phyloP scores from a whole-genome alignment of 1,140 invertebrate genomes.

The Monochamus saltuarius region DNA sequence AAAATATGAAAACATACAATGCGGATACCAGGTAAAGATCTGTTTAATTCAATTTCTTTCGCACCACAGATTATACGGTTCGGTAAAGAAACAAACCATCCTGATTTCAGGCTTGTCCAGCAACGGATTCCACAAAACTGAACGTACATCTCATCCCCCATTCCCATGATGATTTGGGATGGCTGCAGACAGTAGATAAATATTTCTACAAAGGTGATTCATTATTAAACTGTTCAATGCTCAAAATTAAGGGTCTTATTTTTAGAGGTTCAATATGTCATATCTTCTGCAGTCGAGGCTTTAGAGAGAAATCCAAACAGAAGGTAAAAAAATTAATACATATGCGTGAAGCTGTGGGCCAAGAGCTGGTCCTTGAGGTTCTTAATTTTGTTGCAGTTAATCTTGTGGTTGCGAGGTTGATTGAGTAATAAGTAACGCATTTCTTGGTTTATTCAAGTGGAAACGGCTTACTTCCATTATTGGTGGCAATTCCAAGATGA shows the following conservation, averaged over 20 bases:
- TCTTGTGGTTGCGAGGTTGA: too few species aligned
- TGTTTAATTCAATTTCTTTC: too few species aligned
- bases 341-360: too few species aligned
- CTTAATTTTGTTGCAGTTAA: too few species aligned
- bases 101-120: conserved; percentile 56
- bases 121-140: conserved; percentile 54
- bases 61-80: too few species aligned
- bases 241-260: conserved; percentile 24
- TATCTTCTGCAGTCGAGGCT: conserved; percentile 83
- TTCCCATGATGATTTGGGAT: conserved; percentile 81
- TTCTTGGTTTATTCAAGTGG: conserved; percentile 47
- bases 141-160: conserved; percentile 76
- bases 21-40: too few species aligned
- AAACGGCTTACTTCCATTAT: conserved; percentile 58
- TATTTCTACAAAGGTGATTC: conserved; percentile 74
- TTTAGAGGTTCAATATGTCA: conserved; percentile 86
- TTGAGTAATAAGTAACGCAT: not conserved
- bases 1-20: too few species aligned
- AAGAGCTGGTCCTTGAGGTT: too few species aligned
- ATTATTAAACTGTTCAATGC: too few species aligned
- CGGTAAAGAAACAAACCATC: too few species aligned
- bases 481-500: conserved; percentile 71
- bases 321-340: too few species aligned
- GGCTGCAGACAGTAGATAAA: conserved; percentile 84
- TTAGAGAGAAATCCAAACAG: conserved; percentile 71